Evolutionary conservation across 2,888 invertebrate genomes (phyloP), one percentile per base, ranked within the genome.

Genomic region (Abrostola tripartita): DNA sequence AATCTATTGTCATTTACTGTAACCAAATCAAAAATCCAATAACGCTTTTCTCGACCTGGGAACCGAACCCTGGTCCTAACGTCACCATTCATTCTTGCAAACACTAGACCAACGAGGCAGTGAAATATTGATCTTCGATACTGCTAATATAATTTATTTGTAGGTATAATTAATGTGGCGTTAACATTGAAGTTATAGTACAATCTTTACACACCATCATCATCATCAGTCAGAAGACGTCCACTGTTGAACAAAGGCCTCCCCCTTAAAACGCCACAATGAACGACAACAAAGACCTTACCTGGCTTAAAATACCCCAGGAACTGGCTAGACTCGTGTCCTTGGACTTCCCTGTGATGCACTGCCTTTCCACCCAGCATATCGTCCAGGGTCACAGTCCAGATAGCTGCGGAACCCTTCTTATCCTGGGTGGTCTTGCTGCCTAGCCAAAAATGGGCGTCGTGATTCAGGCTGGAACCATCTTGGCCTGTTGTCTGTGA

Each of bases 381-480:
- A 82, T 98, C 98, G 81, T 98, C 98, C 65, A 98, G 92, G 79
- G 98, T 97, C 0, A 98, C 97, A 0, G 98, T 96, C 80, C 96
- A 91, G 61, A 97, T 97, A 0, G 97, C 97, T 0, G 97, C 97
- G 0, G 97, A 95, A 0, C 97, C 97, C 72, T 96, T 95, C 92
- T 97, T 97, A 88, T 97, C 97, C 86, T 97, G 97, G 0, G 96
- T 96, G 0, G 97, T 97, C 79, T 97, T 96, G 53, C 95, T 95
- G 36, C 98, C 98, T n/a, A 98, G 93, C 98, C 98, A 98, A 92
- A 97, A 98, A 88, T 98, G 98, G 4, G 98, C 96, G 85, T 98
- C 97, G 96, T 97, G 97, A 8, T 94, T 89, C 1, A 96, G 91
- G 0, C 95, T 87, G 0, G 96, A 95, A 67, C 93, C 94, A 68